phyloP scores from a whole-genome alignment of 1,140 invertebrate species.

The Liolophura sinensis region DNA sequence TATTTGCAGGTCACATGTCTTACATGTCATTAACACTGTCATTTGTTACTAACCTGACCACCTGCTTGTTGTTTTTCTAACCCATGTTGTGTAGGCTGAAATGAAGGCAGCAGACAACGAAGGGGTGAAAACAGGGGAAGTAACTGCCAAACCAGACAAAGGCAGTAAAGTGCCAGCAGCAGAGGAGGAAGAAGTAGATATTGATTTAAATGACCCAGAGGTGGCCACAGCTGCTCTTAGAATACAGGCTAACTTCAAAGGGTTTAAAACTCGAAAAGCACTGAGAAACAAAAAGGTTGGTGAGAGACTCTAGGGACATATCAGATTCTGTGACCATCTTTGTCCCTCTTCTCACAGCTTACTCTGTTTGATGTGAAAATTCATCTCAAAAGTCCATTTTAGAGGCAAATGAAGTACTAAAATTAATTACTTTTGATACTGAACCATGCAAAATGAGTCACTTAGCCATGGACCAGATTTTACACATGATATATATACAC shows the following conservation, averaged over 20 bases:
- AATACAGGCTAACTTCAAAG: slow-evolving; percentile 41
- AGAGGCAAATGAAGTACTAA: background rate
- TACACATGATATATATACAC: no score
- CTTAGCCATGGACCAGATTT: no score
- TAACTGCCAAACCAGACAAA: background rate
- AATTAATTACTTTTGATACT: background rate
- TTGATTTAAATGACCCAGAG: slow-evolving; percentile 39
- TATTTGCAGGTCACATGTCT: no score
- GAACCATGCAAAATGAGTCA: no score
- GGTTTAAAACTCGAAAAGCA: slow-evolving; percentile 29
- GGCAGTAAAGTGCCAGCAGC: background rate
- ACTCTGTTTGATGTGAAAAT: background rate
- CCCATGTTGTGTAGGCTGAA: no score
- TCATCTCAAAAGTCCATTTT: background rate
- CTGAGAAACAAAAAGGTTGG: slow-evolving; percentile 16
- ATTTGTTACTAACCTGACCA: no score
- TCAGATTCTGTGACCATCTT: background rate
- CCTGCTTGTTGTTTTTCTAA: no score
- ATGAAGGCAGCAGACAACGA: background rate
- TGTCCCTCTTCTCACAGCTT: background rate
- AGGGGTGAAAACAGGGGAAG: background rate
- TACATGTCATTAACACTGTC: no score
- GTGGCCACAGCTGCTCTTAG: slow-evolving; percentile 32
- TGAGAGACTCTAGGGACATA: background rate
- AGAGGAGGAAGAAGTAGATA: slow-evolving; percentile 23